A percentile compares a stretch with the other conserved stretches of the same genome.
phyloP scores from a whole-genome alignment of 2,797 vertebrate genomes.

The Buceros bicornis region DNA sequence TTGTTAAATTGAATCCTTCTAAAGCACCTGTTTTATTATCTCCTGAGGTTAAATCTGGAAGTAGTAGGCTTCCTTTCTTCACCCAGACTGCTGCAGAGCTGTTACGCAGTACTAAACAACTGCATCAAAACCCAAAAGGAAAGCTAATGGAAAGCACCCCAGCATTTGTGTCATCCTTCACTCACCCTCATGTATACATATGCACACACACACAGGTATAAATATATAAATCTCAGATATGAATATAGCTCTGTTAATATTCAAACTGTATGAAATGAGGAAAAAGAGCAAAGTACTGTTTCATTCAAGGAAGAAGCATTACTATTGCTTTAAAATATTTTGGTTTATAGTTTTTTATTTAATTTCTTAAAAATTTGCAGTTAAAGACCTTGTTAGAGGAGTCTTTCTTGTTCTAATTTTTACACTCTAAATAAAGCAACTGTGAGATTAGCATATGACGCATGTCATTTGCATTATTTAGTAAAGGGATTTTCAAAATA shows the following conservation, averaged over 20 bases:
- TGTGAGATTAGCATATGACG: neutral
- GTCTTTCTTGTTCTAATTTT: neutral
- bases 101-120: neutral
- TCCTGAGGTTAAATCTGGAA: neutral
- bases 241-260: neutral
- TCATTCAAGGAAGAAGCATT: neutral
- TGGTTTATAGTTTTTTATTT: neutral
- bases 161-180: neutral
- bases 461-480: neutral
- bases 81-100: neutral
- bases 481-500: neutral
- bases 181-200: no score
- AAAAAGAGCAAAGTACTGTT: neutral
- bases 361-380: rapidly evolving
- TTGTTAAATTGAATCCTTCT: neutral
- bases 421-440: neutral
- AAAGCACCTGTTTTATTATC: neutral
- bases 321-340: neutral
- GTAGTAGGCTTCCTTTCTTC: neutral
- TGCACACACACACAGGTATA: rapidly evolving
- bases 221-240: neutral
- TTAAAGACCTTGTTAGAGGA: neutral
- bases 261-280: neutral
- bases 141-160: neutral
- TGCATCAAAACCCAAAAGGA: neutral